Base-by-base conservation (phyloP, 2,113 vertebrate genomes). In the Salvator merianae region DNA sequence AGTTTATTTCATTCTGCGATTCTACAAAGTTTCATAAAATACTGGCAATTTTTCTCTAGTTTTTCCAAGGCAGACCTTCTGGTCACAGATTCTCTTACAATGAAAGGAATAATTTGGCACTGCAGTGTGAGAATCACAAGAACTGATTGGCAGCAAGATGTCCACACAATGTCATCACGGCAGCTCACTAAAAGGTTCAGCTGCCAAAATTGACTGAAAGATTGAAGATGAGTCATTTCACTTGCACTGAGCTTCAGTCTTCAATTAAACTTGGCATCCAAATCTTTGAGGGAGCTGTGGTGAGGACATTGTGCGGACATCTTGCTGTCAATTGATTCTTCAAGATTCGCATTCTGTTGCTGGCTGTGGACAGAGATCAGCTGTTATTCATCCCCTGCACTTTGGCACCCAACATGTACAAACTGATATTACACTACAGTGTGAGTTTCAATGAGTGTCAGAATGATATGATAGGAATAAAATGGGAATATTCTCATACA, bases 351-450 rank as follows among this genome's bases (percentile, higher is more conserved):
- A 70, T 13, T 32, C 71, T 18, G 5, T 63, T 71, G 76, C 28
- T 28, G 71, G 50, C 36, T 43, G 36, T 77, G 59, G 30, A 72
- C 66, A 72, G 50, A 71, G 22, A 71, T 30, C 83, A 71, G 47
- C 68, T 72, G 83, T 9, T 79, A 14, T 78, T 79, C 36, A 63
- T 79, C 83, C 70, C 43, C 50, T 55, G 36, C 68, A 63, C 76
- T 71, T 71, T 26, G 14, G 34, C 53, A 63, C 36, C 53, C 70
- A 28, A 40, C 68, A 70, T 30, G 24, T 34, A 28, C 32, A 30
- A 32, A 9, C 62, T 68, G 74, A 38, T 69, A 69, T 69, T n/a
- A 13, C 20, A 30, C 34, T 62, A 34, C 6, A 59, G 7, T 34
- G 38, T 63, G 53, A 38, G 7, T 78, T 78, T 0, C 10, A 70